These are phyloP conservation scores for Seladonia tumulorum DNA, from an alignment of 2,888 invertebrate species.

Conservation along the genomic window DNA sequence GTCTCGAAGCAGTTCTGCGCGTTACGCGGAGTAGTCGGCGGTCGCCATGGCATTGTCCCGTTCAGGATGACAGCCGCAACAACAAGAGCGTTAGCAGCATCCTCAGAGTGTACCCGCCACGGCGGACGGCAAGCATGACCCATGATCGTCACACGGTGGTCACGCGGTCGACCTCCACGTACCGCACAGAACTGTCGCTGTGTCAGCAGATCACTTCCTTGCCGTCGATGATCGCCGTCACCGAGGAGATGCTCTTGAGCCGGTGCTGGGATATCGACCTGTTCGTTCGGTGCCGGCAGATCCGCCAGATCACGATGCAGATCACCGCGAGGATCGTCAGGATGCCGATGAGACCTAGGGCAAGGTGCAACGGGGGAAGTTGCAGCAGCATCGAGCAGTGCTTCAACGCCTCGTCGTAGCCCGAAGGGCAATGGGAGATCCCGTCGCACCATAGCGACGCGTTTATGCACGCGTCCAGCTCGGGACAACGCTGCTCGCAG, in stretches of 20 bases:
- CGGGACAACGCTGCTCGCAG: conserved; percentile 83
- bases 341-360: conserved; percentile 84
- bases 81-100: neutral
- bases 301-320: conserved; percentile 80
- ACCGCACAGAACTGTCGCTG: conserved; percentile 97
- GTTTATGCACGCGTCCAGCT: conserved; percentile 82
- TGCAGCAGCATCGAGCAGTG: conserved; percentile 92
- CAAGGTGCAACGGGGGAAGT: conserved; percentile 90
- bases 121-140: conserved; percentile 39
- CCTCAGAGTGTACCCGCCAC: conserved; percentile 23
- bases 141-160: conserved; percentile 92
- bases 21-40: conserved; percentile 73
- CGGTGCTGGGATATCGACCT: conserved; percentile 92
- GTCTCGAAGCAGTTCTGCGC: conserved; percentile 76
- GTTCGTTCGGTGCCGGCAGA: conserved; percentile 88
- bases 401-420: conserved; percentile 90
- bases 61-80: conserved; percentile 50
- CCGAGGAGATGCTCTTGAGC: conserved; percentile 92
- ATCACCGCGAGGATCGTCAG: conserved; percentile 80
- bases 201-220: conserved; percentile 98
- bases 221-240: conserved; percentile 93
- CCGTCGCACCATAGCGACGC: conserved; percentile 85
- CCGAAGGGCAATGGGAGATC: conserved; percentile 84
- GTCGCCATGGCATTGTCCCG: conserved; percentile 31
- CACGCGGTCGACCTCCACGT: conserved; percentile 95